Percentiles rank a stretch among this genome's conserved stretches.
Evolutionary conservation across 2,113 vertebrate species (phyloP).

Genomic region (Labrus mixtus): DNA sequence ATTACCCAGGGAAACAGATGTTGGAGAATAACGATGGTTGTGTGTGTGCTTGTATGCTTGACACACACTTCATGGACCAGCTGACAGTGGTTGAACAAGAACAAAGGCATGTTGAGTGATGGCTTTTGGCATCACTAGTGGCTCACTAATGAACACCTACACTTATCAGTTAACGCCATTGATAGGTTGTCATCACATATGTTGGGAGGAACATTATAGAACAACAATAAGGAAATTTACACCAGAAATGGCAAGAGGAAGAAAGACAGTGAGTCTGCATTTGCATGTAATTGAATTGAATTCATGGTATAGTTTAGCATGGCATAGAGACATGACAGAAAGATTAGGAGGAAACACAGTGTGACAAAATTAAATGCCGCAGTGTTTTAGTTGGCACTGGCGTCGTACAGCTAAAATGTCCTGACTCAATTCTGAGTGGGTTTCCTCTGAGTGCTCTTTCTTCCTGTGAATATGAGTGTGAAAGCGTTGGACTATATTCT

Average conservation of each 20-base stretch:
- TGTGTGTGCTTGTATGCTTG: not conserved
- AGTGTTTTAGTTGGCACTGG: not conserved
- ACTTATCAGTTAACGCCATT: constrained; percentile 19
- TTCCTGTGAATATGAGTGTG: constrained; percentile 17
- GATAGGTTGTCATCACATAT: constrained; percentile 1
- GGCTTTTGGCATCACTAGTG: constrained; percentile 28
- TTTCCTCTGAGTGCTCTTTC: not conserved
- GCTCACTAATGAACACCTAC: constrained; percentile 29
- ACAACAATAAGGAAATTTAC: not conserved
- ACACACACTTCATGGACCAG: not conserved
- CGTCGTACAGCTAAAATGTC: not conserved
- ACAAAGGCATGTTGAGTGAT: constrained; percentile 57
- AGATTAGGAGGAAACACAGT: not conserved
- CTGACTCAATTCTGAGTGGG: not conserved
- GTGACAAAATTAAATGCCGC: not conserved
- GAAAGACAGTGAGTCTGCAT: not conserved
- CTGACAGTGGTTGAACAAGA: constrained; percentile 22
- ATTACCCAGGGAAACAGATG: constrained; percentile 66
- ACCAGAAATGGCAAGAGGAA: not conserved
- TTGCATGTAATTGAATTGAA: not conserved
- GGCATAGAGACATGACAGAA: too few species aligned
- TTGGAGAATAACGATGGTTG: constrained; percentile 37
- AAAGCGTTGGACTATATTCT: not conserved
- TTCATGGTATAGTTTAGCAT: too few species aligned
- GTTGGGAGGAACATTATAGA: not conserved